Conservation (phyloP, 2,113 vertebrate genomes). For the Lichenostomus cassidix region DNA sequence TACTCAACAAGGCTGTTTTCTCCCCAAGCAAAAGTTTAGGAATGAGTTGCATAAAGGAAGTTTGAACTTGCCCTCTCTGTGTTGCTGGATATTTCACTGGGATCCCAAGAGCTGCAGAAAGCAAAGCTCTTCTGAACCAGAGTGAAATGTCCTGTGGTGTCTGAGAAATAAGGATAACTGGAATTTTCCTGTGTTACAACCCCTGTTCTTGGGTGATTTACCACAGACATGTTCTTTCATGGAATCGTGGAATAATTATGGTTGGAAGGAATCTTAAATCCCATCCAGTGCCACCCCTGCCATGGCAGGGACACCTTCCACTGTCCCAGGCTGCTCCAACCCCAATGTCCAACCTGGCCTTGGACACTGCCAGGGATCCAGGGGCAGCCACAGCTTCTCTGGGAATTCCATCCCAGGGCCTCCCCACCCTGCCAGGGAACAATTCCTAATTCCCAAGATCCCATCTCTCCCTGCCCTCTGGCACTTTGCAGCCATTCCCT, state of each 20-base stretch:
- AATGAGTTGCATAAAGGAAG: background rate
- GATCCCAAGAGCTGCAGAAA: background rate
- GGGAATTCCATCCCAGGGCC: background rate
- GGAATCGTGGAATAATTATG: too few relatives aligned
- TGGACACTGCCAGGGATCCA: background rate
- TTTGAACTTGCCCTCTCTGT: background rate
- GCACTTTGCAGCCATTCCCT: too few relatives aligned
- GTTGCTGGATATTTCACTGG: background rate
- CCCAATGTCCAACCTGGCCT: background rate
- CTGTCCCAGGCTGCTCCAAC: background rate
- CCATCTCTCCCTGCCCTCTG: background rate
- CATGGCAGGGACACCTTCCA: background rate
- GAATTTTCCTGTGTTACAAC: background rate
- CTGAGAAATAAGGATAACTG: background rate
- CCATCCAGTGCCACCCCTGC: fast-evolving
- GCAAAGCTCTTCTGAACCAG: background rate
- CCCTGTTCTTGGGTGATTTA: background rate
- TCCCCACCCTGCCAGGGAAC: background rate
- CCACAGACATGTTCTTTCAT: background rate
- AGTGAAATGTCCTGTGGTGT: background rate
- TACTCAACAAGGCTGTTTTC: conserved; percentile 1
- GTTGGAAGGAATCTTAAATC: background rate
- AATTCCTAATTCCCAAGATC: background rate
- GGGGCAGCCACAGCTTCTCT: background rate
- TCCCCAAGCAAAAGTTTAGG: conserved; percentile 38